Evolutionary conservation across 1,140 invertebrate species (phyloP).

Genomic region (Matsumurasca onukii): DNA sequence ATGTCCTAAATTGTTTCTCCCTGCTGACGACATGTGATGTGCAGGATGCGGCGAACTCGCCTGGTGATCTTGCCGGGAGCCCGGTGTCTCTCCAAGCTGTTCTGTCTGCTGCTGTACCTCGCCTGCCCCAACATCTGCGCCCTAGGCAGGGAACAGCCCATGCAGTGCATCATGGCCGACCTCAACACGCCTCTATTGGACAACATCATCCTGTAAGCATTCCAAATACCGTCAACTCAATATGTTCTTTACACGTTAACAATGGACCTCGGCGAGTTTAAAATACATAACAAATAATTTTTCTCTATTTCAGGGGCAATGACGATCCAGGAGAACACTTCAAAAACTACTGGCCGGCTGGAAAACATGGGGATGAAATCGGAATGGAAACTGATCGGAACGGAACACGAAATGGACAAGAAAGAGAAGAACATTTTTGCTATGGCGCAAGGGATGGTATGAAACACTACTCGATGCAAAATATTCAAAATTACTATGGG

Average conservation of each 20-base stretch:
- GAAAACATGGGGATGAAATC: not conserved
- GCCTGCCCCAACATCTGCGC: slow-evolving; percentile 40
- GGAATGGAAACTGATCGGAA: not conserved
- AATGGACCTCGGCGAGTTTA: too few relatives aligned
- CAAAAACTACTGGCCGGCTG: not conserved
- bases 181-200: slow-evolving; percentile 23
- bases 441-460: not conserved
- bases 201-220: not conserved
- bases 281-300: too few relatives aligned
- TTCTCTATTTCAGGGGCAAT: slow-evolving; percentile 2
- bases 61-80: slow-evolving; percentile 41
- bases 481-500: not conserved
- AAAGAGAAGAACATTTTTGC: not conserved
- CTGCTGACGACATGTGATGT: too few relatives aligned
- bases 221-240: too few relatives aligned
- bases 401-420: not conserved
- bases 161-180: slow-evolving; percentile 26
- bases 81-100: slow-evolving; percentile 36
- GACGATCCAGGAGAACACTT: slow-evolving; percentile 11
- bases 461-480: not conserved
- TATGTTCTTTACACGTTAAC: too few relatives aligned
- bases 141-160: slow-evolving; percentile 30
- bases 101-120: slow-evolving; percentile 41
- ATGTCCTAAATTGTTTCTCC: too few relatives aligned
- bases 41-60: slow-evolving; percentile 40